Conservation (phyloP, 1,140 invertebrate species). For the Drosophila watanabei region DNA sequence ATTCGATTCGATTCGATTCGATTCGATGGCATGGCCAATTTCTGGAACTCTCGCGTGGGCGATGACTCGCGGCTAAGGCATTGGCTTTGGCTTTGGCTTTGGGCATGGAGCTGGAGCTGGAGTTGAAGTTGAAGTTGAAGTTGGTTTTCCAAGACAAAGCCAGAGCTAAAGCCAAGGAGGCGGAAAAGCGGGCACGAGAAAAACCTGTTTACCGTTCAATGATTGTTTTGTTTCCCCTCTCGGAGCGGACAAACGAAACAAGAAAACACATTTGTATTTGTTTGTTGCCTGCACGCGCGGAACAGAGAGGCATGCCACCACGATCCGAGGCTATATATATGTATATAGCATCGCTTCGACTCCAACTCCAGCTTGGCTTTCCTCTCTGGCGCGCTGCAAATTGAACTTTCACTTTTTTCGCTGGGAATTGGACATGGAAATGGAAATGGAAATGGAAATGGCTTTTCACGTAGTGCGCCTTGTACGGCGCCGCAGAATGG, state of each 20-base stretch:
- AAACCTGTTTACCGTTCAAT: constrained; percentile 83
- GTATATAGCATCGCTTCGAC: constrained; percentile 9
- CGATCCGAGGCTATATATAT: constrained; percentile 11
- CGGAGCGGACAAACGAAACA: constrained; percentile 38
- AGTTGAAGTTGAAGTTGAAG: not conserved
- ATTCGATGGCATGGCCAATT: constrained; percentile 47
- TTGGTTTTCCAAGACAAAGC: constrained; percentile 19
- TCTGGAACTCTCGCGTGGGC: constrained; percentile 46
- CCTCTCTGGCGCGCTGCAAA: constrained; percentile 59
- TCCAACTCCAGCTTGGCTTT: constrained; percentile 45
- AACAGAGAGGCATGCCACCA: constrained; percentile 55
- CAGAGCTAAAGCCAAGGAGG: constrained; percentile 57
- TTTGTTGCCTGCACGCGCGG: constrained; percentile 65
- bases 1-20: constrained; percentile 51
- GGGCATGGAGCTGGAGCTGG: constrained; percentile 4
- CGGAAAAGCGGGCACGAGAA: constrained; percentile 81
- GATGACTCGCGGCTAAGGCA: constrained; percentile 48
- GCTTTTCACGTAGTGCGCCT: constrained; percentile 54
- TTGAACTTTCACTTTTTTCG: constrained; percentile 80
- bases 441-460: constrained; percentile 41
- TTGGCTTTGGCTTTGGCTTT: constrained; percentile 32
- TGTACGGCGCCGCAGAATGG: constrained; percentile 22
- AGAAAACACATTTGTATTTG: constrained; percentile 62
- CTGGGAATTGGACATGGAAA: constrained; percentile 49
- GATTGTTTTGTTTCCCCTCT: constrained; percentile 55